A percentile compares a stretch with the other conserved stretches of the same genome.
Conservation (phyloP, 2,888 invertebrate genomes). For the Ochropleura leucogaster region DNA sequence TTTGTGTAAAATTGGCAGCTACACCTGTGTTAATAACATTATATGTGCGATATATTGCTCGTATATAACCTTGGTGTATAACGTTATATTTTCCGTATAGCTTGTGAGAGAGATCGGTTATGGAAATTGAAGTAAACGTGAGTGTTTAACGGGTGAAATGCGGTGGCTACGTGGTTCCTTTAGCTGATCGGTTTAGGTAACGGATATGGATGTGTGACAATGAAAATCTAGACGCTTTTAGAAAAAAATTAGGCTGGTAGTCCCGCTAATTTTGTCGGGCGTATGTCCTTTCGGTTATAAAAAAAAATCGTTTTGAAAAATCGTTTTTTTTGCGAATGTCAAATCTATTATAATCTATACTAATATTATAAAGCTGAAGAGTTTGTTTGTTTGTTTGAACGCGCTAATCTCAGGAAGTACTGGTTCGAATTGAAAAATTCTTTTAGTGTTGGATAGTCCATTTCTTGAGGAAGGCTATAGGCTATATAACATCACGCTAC, state of each 20-base stretch:
- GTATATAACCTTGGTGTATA: conserved; percentile 6
- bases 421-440: no score
- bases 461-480: no score
- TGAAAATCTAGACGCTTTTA: neutral
- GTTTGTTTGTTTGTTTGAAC: no score
- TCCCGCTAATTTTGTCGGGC: neutral
- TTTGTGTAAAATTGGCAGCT: conserved; percentile 51
- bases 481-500: no score
- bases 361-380: no score
- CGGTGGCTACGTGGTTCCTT: neutral
- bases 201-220: no score
- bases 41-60: conserved; percentile 33
- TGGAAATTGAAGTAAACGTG: conserved; percentile 31
- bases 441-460: no score
- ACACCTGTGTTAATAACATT: conserved; percentile 56
- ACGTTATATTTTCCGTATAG: conserved; percentile 35
- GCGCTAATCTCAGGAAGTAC: no score
- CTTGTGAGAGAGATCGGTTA: conserved; percentile 6
- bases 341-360: no score
- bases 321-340: no score
- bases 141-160: neutral
- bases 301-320: no score
- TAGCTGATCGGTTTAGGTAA: neutral
- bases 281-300: no score
- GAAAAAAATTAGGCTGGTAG: neutral